phyloP scores from a whole-genome alignment of 2,888 invertebrate species.

The Synanthedon myopaeformis region DNA sequence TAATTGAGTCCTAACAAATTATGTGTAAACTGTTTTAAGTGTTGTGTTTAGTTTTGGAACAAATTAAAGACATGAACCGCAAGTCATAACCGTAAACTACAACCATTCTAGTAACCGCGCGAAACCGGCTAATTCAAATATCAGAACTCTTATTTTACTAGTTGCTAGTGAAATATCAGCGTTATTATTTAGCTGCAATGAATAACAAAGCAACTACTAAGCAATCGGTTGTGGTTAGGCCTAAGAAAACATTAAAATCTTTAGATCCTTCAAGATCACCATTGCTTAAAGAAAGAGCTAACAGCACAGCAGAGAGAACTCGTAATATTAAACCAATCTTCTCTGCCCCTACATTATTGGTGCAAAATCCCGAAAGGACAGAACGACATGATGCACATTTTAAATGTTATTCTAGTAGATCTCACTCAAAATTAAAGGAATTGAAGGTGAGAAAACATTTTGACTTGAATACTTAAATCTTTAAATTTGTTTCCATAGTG shows the following conservation, averaged over 20 bases:
- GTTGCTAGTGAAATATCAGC: constrained; percentile 42
- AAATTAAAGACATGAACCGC: too few relatives aligned
- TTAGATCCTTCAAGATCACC: constrained; percentile 38
- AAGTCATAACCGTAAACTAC: too few relatives aligned
- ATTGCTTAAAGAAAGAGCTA: constrained; percentile 13
- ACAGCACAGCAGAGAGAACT: constrained; percentile 12
- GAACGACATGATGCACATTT: constrained; percentile 32
- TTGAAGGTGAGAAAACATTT: constrained; percentile 32
- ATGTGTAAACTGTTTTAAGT: too few relatives aligned
- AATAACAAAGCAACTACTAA: constrained; percentile 18
- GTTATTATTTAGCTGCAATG: constrained; percentile 37
- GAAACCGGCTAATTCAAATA: constrained; percentile 42
- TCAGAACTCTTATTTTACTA: constrained; percentile 29
- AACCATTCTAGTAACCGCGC: constrained; percentile 38
- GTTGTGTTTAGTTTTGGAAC: too few relatives aligned
- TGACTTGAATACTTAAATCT: neutral
- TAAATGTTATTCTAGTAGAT: constrained; percentile 39
- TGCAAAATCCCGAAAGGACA: constrained; percentile 12
- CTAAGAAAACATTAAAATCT: constrained; percentile 46
- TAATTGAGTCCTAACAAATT: too few relatives aligned
- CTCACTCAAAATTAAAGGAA: constrained; percentile 42
- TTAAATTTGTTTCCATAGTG: too few relatives aligned
- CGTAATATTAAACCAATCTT: constrained; percentile 17
- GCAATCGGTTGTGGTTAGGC: constrained; percentile 37
- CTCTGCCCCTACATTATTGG: constrained; percentile 34